Conservation (phyloP, 2,797 vertebrate species). For the Euthynnus affinis region DNA sequence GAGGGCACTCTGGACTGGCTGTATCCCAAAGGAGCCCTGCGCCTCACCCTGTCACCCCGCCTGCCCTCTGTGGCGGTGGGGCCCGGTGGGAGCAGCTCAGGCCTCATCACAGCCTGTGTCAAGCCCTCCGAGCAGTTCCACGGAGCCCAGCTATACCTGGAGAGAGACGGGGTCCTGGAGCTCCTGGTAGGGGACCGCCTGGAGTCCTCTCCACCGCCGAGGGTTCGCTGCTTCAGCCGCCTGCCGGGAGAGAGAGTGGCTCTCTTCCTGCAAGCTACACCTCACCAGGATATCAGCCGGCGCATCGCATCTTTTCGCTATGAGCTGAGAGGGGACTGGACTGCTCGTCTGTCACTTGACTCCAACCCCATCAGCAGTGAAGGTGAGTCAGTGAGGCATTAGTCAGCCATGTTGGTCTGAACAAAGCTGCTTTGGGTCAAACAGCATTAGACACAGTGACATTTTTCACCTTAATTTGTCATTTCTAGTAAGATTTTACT, state of each 20-base stretch:
- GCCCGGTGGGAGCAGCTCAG: constrained; percentile 75
- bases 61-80: constrained; percentile 78
- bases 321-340: constrained; percentile 90
- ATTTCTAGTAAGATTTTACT: background rate
- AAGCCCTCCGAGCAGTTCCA: constrained; percentile 89
- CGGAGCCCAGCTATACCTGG: constrained; percentile 93
- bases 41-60: constrained; percentile 89
- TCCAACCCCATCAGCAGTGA: constrained; percentile 81
- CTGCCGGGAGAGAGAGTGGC: constrained; percentile 88
- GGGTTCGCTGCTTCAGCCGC: constrained; percentile 91
- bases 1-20: constrained; percentile 93
- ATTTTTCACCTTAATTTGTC: background rate
- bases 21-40: constrained; percentile 92
- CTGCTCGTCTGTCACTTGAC: constrained; percentile 83
- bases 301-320: constrained; percentile 93
- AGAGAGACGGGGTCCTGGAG: constrained; percentile 89
- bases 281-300: constrained; percentile 93
- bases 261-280: constrained; percentile 94
- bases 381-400: constrained; percentile 81
- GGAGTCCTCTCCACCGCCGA: constrained; percentile 69
- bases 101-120: constrained; percentile 89
- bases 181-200: constrained; percentile 89
- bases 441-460: background rate
- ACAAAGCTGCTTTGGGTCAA: background rate
- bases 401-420: constrained; percentile 32